A percentile compares a stretch with the other conserved stretches of the same genome.
These are phyloP conservation scores for Phylloscopus trochiloides DNA, from an alignment of 2,113 vertebrate genomes.

Conservation along the genomic window DNA sequence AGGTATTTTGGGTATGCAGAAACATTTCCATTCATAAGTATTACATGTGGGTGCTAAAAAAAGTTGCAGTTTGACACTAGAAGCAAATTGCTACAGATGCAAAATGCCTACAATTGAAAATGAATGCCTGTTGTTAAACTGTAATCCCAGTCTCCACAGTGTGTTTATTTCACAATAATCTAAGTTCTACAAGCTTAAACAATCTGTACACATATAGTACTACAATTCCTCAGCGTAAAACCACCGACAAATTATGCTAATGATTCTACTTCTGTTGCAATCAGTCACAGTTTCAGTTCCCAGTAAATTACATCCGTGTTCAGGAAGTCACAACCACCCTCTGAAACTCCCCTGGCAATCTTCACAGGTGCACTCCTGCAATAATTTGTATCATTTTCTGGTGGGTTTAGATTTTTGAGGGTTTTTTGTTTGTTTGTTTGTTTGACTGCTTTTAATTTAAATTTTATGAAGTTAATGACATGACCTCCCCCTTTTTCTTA, in stretches of 20 bases:
- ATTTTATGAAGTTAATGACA: not conserved
- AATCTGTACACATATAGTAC: not conserved
- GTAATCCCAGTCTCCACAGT: not conserved
- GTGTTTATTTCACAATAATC: not conserved
- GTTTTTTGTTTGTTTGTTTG: not conserved
- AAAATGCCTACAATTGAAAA: conserved; percentile 22
- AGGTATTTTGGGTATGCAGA: not conserved
- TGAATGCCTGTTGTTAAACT: not conserved
- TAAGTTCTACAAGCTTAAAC: not conserved
- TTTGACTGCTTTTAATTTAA: not conserved
- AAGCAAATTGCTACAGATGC: not conserved
- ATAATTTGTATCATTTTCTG: not conserved
- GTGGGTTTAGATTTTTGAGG: not conserved
- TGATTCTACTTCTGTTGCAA: not conserved
- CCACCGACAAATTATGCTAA: not conserved
- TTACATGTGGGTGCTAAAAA: not conserved
- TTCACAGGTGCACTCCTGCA: not conserved
- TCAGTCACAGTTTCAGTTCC: not conserved
- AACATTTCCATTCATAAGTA: conserved; percentile 11
- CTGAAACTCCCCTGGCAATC: not conserved
- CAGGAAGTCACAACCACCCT: not conserved
- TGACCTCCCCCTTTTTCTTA: not conserved
- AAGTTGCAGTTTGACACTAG: not conserved
- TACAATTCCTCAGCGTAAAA: not conserved
- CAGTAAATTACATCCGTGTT: not conserved